These are phyloP conservation scores for Hippoglossus hippoglossus DNA, from an alignment of 2,797 vertebrate genomes.

Conservation along the genomic window DNA sequence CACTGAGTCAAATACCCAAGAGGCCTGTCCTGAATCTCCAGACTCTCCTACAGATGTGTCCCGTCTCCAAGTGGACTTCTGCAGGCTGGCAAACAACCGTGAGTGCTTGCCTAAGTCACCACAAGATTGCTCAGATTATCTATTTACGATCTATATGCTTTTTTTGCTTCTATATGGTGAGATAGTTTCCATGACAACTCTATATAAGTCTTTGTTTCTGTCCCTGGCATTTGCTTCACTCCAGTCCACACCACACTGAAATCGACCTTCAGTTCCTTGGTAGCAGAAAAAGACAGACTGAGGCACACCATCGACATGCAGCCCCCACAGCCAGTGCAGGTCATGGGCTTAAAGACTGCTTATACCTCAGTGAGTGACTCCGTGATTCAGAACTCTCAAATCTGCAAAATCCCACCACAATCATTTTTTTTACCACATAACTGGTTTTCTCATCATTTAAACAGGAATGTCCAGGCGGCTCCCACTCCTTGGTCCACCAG, in stretches of 20 bases:
- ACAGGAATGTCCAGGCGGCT: slow-evolving; percentile 85
- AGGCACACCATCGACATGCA: slow-evolving; percentile 90
- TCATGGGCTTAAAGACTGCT: slow-evolving; percentile 87
- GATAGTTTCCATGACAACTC: slow-evolving; percentile 65
- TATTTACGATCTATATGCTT: not conserved
- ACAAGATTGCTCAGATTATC: not conserved
- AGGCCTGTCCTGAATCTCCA: slow-evolving; percentile 88
- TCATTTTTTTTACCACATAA: not conserved
- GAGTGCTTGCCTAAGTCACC: slow-evolving; percentile 54
- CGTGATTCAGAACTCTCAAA: not conserved
- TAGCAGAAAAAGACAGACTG: slow-evolving; percentile 88
- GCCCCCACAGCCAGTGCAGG: slow-evolving; percentile 84
- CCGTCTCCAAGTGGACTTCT: slow-evolving; percentile 94
- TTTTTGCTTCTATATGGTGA: slow-evolving; percentile 17
- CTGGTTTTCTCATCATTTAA: slow-evolving; percentile 49
- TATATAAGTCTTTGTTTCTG: slow-evolving; percentile 19
- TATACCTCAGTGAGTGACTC: slow-evolving; percentile 85
- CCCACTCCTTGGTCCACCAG: slow-evolving; percentile 90
- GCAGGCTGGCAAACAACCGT: slow-evolving; percentile 92
- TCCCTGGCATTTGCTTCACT: slow-evolving; percentile 50
- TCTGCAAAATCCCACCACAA: not conserved
- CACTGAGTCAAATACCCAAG: slow-evolving; percentile 87
- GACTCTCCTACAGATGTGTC: slow-evolving; percentile 91
- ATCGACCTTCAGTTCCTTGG: slow-evolving; percentile 89
- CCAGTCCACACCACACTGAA: slow-evolving; percentile 91